These are phyloP conservation scores for Rattus norvegicus DNA, from an alignment of 2,113 vertebrate genomes.

Conservation along the genomic window DNA sequence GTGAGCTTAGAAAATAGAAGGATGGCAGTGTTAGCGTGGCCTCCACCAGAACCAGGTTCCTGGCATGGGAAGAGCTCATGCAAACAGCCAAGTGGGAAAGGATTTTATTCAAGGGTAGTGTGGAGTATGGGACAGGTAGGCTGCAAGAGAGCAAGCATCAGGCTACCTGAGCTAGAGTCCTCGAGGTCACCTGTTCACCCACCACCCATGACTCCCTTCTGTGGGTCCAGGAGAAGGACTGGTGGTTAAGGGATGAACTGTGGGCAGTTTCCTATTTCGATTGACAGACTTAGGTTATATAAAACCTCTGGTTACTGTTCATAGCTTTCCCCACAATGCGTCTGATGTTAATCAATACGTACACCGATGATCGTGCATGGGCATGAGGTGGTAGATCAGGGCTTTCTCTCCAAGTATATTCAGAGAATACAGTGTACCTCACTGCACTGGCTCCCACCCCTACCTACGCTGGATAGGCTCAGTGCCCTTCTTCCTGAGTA, in stretches of 20 bases:
- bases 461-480: background rate
- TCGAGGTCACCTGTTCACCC: background rate
- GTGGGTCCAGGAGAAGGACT: background rate
- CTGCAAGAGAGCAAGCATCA: background rate
- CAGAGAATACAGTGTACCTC: background rate
- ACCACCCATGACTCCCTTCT: background rate
- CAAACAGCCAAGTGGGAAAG: background rate
- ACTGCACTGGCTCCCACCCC: background rate
- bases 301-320: background rate
- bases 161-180: background rate
- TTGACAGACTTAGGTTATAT: background rate
- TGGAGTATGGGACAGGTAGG: background rate
- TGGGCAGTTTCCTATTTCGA: background rate
- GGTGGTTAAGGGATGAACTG: no score
- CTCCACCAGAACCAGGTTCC: background rate
- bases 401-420: background rate
- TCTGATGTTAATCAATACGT: background rate
- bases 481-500: background rate
- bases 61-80: background rate
- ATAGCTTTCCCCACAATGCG: background rate
- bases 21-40: background rate
- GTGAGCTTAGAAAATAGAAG: slow-evolving; percentile 24
- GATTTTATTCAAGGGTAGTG: background rate
- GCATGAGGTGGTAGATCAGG: background rate
- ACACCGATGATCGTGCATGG: background rate